A percentile compares a stretch with the other conserved stretches of the same genome.
Evolutionary conservation across 1,140 invertebrate genomes (phyloP).

Genomic region (Aethina tumida): DNA sequence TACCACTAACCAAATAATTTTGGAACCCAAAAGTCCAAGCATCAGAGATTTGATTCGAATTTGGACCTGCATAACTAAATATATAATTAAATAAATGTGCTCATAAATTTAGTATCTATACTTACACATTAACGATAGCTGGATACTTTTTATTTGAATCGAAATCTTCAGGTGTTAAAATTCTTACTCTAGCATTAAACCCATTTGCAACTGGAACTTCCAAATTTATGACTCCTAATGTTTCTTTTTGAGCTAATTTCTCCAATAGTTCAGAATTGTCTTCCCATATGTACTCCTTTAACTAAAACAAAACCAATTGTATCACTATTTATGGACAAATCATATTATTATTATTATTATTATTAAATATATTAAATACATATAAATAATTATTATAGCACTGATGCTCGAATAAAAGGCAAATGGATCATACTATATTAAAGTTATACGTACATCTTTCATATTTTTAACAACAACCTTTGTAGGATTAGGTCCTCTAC

Average conservation of each 20-base stretch:
- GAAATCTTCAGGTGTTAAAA: slow-evolving; percentile 61
- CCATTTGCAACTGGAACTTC: slow-evolving; percentile 55
- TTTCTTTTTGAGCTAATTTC: slow-evolving; percentile 46
- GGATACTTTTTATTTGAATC: slow-evolving; percentile 64
- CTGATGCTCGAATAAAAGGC: too few species aligned
- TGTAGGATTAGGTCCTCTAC: slow-evolving; percentile 51
- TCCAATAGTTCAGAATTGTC: slow-evolving; percentile 48
- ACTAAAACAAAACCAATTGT: slow-evolving; percentile 14
- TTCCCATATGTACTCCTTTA: slow-evolving; percentile 46
- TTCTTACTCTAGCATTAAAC: slow-evolving; percentile 56
- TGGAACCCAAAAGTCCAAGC: slow-evolving; percentile 67
- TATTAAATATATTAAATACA: slow-evolving; percentile 3
- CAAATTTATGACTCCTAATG: slow-evolving; percentile 50
- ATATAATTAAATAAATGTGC: slow-evolving; percentile 6
- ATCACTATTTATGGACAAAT: neutral
- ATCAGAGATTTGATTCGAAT: slow-evolving; percentile 67
- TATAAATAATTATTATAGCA: too few species aligned
- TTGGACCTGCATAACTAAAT: slow-evolving; percentile 74
- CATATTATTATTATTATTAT: slow-evolving; percentile 1
- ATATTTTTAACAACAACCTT: slow-evolving; percentile 23
- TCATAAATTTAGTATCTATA: slow-evolving; percentile 22
- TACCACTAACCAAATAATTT: slow-evolving; percentile 70
- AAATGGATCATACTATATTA: too few species aligned
- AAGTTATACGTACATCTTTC: slow-evolving; percentile 17
- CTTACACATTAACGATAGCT: slow-evolving; percentile 76